phyloP scores from a whole-genome alignment of 2,797 vertebrate genomes.

The Hirundo rustica region DNA sequence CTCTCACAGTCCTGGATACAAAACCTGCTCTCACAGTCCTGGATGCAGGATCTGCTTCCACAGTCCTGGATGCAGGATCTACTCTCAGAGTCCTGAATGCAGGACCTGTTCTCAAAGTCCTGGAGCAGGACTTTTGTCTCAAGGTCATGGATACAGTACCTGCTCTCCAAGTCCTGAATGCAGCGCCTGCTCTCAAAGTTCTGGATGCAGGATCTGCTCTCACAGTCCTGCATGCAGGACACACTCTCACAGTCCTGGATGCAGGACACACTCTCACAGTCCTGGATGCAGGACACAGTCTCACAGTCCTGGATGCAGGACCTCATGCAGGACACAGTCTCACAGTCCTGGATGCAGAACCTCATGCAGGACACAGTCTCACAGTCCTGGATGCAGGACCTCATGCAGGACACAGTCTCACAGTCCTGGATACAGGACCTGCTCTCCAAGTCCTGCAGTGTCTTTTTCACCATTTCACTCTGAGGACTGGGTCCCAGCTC shows the following conservation, averaged over 20 bases:
- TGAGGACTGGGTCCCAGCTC: background rate
- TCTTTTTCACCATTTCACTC: background rate
- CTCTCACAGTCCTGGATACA: background rate
- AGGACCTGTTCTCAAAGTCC: background rate
- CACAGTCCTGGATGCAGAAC: background rate
- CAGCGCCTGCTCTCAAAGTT: no score
- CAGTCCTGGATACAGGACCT: background rate
- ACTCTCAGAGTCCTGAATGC: background rate
- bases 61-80: background rate
- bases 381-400: no score
- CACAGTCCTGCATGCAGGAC: background rate
- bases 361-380: no score
- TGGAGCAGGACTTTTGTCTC: background rate
- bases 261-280: accelerated
- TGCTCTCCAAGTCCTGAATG: background rate
- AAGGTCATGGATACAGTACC: background rate
- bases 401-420: no score
- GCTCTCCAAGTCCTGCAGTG: background rate
- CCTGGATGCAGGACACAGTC: background rate
- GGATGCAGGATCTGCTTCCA: accelerated
- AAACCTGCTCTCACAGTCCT: background rate
- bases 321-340: accelerated
- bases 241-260: accelerated
- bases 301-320: no score
- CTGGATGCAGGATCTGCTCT: no score